Evolutionary conservation across 2,113 vertebrate genomes (phyloP).

Genomic region (Cryptomyrus ogoouensis): DNA sequence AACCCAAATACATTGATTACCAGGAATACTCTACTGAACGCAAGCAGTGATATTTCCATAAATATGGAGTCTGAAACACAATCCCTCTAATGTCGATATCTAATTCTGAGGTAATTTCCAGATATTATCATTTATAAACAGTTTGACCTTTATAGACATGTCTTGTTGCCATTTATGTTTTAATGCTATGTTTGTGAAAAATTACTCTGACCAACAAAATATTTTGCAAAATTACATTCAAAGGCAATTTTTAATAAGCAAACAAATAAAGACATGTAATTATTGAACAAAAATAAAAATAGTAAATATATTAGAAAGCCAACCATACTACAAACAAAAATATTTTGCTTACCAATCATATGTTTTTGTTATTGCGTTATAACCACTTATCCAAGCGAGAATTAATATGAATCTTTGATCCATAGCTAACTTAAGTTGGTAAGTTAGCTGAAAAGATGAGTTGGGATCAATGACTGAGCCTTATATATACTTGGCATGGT

Average conservation of each 20-base stretch:
- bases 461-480: background rate
- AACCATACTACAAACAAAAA: background rate
- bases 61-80: background rate
- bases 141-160: background rate
- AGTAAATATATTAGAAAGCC: background rate
- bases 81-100: background rate
- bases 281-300: background rate
- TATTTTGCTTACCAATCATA: conserved; percentile 44
- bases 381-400: conserved; percentile 47
- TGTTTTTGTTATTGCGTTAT: conserved; percentile 23
- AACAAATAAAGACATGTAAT: background rate
- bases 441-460: conserved; percentile 25
- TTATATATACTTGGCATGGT: conserved; percentile 37
- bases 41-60: background rate
- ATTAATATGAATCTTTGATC: conserved; percentile 41
- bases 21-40: background rate
- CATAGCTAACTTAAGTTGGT: conserved; percentile 45
- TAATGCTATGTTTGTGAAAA: background rate
- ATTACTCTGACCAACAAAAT: background rate
- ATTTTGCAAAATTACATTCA: background rate
- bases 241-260: background rate
- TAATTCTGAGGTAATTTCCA: background rate
- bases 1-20: background rate
- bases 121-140: background rate
- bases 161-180: background rate